Conservation (phyloP, 2,113 vertebrate species). For the Microtus richardsoni region DNA sequence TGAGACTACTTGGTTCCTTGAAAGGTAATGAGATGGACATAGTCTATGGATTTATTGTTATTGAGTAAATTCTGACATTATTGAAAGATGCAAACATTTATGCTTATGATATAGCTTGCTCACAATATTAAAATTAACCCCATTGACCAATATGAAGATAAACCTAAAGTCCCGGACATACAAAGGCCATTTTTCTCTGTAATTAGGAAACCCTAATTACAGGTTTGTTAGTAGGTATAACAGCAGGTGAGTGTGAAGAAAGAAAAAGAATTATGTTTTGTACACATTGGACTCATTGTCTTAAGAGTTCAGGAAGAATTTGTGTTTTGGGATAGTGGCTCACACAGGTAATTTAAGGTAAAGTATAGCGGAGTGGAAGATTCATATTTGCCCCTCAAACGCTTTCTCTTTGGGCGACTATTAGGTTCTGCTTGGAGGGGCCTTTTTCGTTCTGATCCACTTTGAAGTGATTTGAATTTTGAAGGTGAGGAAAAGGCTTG, state of each 20-base stretch:
- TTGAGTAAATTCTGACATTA: background rate
- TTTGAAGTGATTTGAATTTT: background rate
- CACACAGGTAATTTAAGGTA: no score
- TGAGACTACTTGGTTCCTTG: background rate
- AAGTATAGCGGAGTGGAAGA: background rate
- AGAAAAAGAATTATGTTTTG: background rate
- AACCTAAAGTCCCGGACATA: background rate
- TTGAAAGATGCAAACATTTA: background rate
- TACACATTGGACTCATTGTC: background rate
- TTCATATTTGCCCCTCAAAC: background rate
- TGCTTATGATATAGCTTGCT: background rate
- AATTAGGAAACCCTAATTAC: background rate
- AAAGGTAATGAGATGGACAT: background rate
- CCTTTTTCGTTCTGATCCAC: background rate
- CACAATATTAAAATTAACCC: background rate
- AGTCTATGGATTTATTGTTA: background rate
- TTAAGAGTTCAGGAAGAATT: no score
- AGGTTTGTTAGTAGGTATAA: no score
- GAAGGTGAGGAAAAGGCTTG: background rate
- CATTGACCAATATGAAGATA: background rate
- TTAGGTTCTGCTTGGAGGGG: background rate
- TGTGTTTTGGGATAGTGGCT: background rate
- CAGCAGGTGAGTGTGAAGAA: background rate
- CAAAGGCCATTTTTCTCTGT: background rate
- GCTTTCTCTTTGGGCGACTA: background rate